Conservation (phyloP, 2,113 vertebrate genomes). For the Panthera uncia region DNA sequence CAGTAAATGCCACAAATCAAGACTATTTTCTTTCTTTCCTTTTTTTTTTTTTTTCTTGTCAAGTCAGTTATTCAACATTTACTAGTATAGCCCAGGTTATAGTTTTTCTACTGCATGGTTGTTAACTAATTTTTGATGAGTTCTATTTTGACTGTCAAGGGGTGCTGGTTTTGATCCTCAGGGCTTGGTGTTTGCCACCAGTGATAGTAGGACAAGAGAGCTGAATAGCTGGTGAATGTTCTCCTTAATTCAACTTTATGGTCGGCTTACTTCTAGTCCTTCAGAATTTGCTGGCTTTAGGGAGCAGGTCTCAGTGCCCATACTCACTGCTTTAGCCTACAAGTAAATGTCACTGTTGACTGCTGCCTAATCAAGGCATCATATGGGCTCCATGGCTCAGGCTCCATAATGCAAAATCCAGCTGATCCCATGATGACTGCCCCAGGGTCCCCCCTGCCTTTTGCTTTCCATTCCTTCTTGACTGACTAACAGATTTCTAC, state of each 20-base stretch:
- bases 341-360: not conserved
- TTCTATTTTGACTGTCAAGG: not conserved
- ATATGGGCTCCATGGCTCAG: not conserved
- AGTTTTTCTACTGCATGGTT: not conserved
- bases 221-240: not conserved
- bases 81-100: not conserved
- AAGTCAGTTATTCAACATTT: not conserved
- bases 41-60: not conserved
- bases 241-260: not conserved
- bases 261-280: not conserved
- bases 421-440: not conserved
- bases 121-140: not conserved
- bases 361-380: not conserved
- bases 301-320: not conserved
- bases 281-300: not conserved
- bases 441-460: not conserved
- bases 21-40: not conserved
- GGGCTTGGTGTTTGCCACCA: not conserved
- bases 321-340: not conserved
- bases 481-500: not conserved
- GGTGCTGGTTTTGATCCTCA: not conserved
- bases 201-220: not conserved
- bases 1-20: not conserved
- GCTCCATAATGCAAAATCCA: not conserved
- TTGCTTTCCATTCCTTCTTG: not conserved